These are phyloP conservation scores for Thamnophis elegans DNA, from an alignment of 2,797 vertebrate species.

Conservation along the genomic window DNA sequence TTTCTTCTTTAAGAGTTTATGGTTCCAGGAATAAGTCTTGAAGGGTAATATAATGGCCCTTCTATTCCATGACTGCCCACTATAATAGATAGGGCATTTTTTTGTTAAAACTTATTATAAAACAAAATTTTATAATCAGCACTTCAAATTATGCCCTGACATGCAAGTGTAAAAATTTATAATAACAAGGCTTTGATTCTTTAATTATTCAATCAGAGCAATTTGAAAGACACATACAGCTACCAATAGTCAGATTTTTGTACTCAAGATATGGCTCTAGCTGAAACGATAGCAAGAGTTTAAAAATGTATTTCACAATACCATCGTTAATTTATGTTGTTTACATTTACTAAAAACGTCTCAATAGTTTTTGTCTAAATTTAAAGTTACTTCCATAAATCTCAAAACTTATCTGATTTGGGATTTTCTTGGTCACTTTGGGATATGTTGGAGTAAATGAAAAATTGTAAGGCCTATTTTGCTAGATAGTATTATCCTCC, in stretches of 20 bases:
- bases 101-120: neutral
- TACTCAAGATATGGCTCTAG: neutral
- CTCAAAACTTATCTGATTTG: neutral
- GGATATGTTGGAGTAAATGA: neutral
- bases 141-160: neutral
- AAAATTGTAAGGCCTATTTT: neutral
- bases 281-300: neutral
- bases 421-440: neutral
- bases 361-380: neutral
- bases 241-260: neutral
- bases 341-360: neutral
- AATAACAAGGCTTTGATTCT: neutral
- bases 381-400: neutral
- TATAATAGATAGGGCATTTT: neutral
- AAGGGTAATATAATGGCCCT: neutral
- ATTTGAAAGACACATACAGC: neutral
- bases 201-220: neutral
- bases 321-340: neutral
- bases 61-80: neutral
- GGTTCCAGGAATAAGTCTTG: neutral
- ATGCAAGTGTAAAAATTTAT: neutral
- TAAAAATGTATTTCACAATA: neutral
- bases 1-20: neutral
- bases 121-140: neutral
- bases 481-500: neutral